Base-by-base conservation (phyloP, 2,113 vertebrate genomes). In the Tyto alba region DNA sequence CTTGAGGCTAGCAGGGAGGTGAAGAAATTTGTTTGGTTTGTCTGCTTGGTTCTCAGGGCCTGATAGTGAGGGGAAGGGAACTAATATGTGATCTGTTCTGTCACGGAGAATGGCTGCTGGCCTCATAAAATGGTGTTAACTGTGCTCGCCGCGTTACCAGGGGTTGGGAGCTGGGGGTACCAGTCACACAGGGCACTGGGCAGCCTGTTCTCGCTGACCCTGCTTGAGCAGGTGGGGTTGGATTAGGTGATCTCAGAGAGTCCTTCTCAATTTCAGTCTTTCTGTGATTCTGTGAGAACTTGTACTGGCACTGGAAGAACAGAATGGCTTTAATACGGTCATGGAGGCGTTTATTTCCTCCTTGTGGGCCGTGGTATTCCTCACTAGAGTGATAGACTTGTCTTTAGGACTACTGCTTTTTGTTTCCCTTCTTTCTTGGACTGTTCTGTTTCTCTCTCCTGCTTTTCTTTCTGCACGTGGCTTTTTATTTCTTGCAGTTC, bases 401-500 rank as follows among this genome's bases (percentile, higher is more conserved):
- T 62, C 41, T 88, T 69, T 36, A 53, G 59, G 41, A 78, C 41
- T 5, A 13, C 26, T 38, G 26, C 6, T 60, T 55, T 43, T 64
- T 85, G 34, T 69, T 69, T 90, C 72, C 32, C 11, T 29, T 62
- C 32, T 82, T 16, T 69, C 53, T 81, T 60, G 30, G 38, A 32
- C 14, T 48, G 17, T 3, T 82, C 47, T 85, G 3, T 85, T 82
- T 64, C 13, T 90, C 9, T 76, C 11, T 59, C 56, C n/a, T 55
- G 15, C n/a, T 69, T 90, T 84, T 74, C 11, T 78, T 87, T 36
- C 17, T 72, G 15, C 48, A 22, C 23, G 5, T 78, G n/a, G 29
- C 9, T 12, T 75, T 81, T 93, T 89, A 45, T 48, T 89, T 95
- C 32, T 81, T 87, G 41, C 25, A n/a, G n/a, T 89, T 92, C 12